Conservation (phyloP, 1,140 invertebrate species). For the Maconellicoccus hirsutus region DNA sequence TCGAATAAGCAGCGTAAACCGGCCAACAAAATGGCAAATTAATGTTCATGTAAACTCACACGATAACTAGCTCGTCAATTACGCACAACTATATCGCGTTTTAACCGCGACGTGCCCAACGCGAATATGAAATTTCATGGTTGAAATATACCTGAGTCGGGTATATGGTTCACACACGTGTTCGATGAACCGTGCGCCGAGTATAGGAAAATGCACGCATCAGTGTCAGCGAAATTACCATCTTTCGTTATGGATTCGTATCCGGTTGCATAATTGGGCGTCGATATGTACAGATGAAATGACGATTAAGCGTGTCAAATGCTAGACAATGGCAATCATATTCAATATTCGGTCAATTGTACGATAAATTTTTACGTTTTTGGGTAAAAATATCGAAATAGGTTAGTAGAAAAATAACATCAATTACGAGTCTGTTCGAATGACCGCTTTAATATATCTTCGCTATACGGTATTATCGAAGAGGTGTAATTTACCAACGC, state of each 20-base stretch:
- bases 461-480: not conserved
- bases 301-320: slow-evolving; percentile 4
- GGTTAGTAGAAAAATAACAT: not conserved
- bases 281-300: not conserved
- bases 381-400: not conserved
- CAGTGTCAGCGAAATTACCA: slow-evolving; percentile 3
- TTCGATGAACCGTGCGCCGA: not conserved
- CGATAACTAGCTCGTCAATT: no score
- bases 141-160: not conserved
- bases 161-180: not conserved
- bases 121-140: not conserved
- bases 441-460: not conserved
- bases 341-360: not conserved
- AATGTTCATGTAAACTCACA: no score
- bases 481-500: not conserved
- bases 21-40: no score
- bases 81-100: no score
- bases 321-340: not conserved
- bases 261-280: slow-evolving; percentile 1
- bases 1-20: no score
- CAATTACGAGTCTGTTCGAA: not conserved
- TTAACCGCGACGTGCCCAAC: no score
- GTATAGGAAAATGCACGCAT: not conserved
- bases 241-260: not conserved
- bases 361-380: not conserved